Percentiles rank a stretch among this genome's conserved stretches.
phyloP scores from a whole-genome alignment of 1,140 invertebrate species.

The Drosophila nasuta region DNA sequence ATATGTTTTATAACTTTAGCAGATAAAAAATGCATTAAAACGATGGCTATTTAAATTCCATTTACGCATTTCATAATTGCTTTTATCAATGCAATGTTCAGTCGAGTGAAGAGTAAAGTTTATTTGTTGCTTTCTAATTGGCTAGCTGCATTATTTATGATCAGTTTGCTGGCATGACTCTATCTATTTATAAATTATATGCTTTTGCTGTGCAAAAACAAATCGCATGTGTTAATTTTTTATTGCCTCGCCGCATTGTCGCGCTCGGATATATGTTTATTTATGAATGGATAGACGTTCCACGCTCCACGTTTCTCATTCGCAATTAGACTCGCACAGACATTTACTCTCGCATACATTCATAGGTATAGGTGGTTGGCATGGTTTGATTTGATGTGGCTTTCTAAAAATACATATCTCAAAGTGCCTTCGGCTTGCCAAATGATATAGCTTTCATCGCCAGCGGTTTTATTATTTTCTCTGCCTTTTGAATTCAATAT shows the following conservation, averaged over 20 bases:
- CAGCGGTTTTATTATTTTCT: slow-evolving; percentile 9
- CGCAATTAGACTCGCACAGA: slow-evolving; percentile 15
- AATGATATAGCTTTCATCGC: slow-evolving; percentile 36
- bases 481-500: slow-evolving; percentile 44
- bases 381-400: slow-evolving; percentile 62
- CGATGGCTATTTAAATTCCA: slow-evolving; percentile 55
- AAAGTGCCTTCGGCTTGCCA: slow-evolving; percentile 37
- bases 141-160: slow-evolving; percentile 63
- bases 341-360: slow-evolving; percentile 31
- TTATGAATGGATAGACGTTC: slow-evolving; percentile 52
- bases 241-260: slow-evolving; percentile 61
- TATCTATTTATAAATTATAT: slow-evolving; percentile 67
- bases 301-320: slow-evolving; percentile 23
- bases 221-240: slow-evolving; percentile 64
- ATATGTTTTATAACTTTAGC: slow-evolving; percentile 24
- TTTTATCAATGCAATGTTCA: slow-evolving; percentile 38
- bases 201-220: slow-evolving; percentile 14
- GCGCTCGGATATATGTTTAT: slow-evolving; percentile 58
- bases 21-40: slow-evolving; percentile 47
- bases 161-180: slow-evolving; percentile 46
- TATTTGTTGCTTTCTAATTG: slow-evolving; percentile 62
- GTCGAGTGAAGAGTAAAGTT: neutral
- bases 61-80: slow-evolving; percentile 46
- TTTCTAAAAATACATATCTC: slow-evolving; percentile 46
- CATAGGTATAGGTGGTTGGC: slow-evolving; percentile 4